phyloP scores from a whole-genome alignment of 2,113 vertebrate species.

The Anser cygnoides region DNA sequence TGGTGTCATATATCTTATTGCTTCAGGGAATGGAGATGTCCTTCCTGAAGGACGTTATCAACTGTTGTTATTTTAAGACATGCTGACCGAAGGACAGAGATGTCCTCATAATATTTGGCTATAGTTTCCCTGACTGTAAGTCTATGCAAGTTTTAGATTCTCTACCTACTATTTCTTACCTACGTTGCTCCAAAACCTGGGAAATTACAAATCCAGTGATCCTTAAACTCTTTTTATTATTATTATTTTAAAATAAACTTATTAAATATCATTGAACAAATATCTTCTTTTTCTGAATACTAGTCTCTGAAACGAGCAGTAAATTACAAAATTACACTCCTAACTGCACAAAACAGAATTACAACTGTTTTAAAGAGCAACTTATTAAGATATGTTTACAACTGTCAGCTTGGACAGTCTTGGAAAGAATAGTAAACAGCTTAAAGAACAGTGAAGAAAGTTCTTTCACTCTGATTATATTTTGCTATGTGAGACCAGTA shows the following conservation, averaged over 20 bases:
- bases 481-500: neutral
- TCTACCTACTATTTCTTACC: neutral
- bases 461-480: neutral
- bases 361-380: neutral
- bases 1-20: slow-evolving; percentile 41
- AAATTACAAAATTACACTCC: neutral
- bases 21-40: slow-evolving; percentile 41
- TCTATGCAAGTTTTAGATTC: neutral
- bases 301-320: neutral
- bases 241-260: neutral
- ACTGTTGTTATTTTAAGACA: slow-evolving; percentile 40
- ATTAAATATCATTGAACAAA: neutral
- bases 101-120: neutral
- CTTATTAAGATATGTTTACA: neutral
- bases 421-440: neutral
- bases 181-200: neutral
- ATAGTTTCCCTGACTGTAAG: neutral
- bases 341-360: neutral
- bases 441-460: neutral
- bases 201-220: neutral
- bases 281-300: neutral
- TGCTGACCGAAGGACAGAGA: slow-evolving; percentile 1
- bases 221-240: neutral
- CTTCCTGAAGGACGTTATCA: slow-evolving; percentile 59
- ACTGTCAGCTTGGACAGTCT: neutral